Evolutionary conservation across 30 jellyfish, hydroid and myxozoan genomes (phyloP).

Genomic region (Turritopsis dohrnii): DNA sequence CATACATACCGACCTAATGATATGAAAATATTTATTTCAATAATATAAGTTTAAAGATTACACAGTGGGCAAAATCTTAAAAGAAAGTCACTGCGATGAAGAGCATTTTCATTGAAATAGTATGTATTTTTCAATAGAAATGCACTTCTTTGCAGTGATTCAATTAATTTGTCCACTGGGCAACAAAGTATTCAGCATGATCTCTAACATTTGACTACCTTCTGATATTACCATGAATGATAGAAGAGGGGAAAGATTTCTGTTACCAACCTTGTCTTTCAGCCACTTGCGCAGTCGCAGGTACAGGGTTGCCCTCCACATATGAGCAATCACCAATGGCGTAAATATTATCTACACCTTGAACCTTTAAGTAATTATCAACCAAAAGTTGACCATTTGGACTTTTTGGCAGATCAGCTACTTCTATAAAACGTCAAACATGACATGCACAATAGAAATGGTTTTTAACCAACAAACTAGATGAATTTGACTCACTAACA

Average conservation of each 20-base stretch:
- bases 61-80: too few relatives aligned
- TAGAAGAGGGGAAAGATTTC: too few relatives aligned
- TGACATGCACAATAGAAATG: not conserved
- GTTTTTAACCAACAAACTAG: not conserved
- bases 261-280: slow-evolving; percentile 68
- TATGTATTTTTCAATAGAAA: too few relatives aligned
- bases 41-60: too few relatives aligned
- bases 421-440: slow-evolving; percentile 14
- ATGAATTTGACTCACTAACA: slow-evolving; percentile 22
- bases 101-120: too few relatives aligned
- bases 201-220: too few relatives aligned
- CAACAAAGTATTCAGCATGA: too few relatives aligned
- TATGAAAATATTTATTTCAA: not conserved
- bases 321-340: slow-evolving; percentile 94
- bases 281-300: slow-evolving; percentile 92
- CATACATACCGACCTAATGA: slow-evolving; percentile 50
- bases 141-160: too few relatives aligned
- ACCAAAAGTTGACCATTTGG: slow-evolving; percentile 60
- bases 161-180: too few relatives aligned
- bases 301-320: slow-evolving; percentile 52
- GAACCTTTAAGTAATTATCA: slow-evolving; percentile 49
- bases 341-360: slow-evolving; percentile 46
- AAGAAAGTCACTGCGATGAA: too few relatives aligned
- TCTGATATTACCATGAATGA: too few relatives aligned
- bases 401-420: slow-evolving; percentile 27